Conservation (phyloP, 2,113 vertebrate species). For the Monopterus albus region DNA sequence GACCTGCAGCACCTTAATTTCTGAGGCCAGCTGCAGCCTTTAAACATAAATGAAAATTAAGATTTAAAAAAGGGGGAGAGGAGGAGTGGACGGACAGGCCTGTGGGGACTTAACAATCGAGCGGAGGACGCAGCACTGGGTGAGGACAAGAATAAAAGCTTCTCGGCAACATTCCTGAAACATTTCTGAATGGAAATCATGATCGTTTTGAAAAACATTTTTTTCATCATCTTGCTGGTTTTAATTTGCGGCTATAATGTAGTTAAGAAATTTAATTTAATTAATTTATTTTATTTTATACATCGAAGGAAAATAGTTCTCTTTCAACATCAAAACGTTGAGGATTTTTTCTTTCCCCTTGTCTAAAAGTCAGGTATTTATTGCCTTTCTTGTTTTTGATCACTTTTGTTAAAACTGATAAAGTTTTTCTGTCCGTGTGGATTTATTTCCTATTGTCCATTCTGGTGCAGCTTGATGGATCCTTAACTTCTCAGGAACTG, state of each 20-base stretch:
- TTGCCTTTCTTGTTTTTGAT: slow-evolving; percentile 42
- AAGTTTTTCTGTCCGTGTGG: slow-evolving; percentile 28
- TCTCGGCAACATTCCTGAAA: slow-evolving; percentile 79
- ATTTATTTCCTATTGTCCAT: slow-evolving; percentile 67
- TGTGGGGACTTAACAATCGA: slow-evolving; percentile 55
- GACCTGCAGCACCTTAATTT: slow-evolving; percentile 90
- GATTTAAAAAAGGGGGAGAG: neutral
- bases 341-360: slow-evolving; percentile 58
- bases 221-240: slow-evolving; percentile 29
- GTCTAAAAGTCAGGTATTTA: slow-evolving; percentile 82
- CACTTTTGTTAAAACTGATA: neutral
- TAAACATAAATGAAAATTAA: neutral
- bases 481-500: slow-evolving; percentile 85
- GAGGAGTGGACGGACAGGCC: slow-evolving; percentile 1
- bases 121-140: slow-evolving; percentile 12
- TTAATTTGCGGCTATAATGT: slow-evolving; percentile 40
- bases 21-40: slow-evolving; percentile 56
- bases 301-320: slow-evolving; percentile 27
- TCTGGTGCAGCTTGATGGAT: slow-evolving; percentile 84
- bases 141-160: slow-evolving; percentile 36
- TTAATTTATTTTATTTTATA: slow-evolving; percentile 43
- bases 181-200: slow-evolving; percentile 41
- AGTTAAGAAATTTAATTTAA: slow-evolving; percentile 34
- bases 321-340: slow-evolving; percentile 50
- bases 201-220: slow-evolving; percentile 12